Evolutionary conservation across 1,140 invertebrate species (phyloP).

Genomic region (Drosophila repletoides): DNA sequence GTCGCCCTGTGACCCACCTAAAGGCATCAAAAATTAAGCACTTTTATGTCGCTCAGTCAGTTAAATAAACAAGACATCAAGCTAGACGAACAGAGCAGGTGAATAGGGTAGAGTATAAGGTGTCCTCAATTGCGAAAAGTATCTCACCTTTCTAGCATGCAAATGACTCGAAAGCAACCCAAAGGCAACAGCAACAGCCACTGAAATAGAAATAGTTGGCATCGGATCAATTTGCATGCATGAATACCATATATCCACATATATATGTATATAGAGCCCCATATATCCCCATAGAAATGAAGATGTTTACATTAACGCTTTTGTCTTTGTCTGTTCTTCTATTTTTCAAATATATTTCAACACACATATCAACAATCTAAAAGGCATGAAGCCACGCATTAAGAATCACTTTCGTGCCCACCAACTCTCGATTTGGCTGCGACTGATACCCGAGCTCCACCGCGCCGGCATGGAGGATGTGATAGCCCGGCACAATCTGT

Average conservation of each 20-base stretch:
- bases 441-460: conserved; percentile 96
- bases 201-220: conserved; percentile 52
- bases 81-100: conserved; percentile 10
- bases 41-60: conserved; percentile 52
- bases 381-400: conserved; percentile 94
- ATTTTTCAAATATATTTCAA: conserved; percentile 7
- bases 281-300: conserved; percentile 41
- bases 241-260: conserved; percentile 39
- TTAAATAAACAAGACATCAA: conserved; percentile 59
- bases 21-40: conserved; percentile 70
- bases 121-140: conserved; percentile 52
- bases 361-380: conserved; percentile 36
- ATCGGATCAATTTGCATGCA: conserved; percentile 58
- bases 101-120: conserved; percentile 17
- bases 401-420: conserved; percentile 97
- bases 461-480: conserved; percentile 93
- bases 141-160: conserved; percentile 63
- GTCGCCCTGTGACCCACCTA: conserved; percentile 13
- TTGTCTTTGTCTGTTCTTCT: conserved; percentile 17
- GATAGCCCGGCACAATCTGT: conserved; percentile 91
- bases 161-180: conserved; percentile 54
- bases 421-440: conserved; percentile 96
- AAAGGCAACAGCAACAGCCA: conserved; percentile 33
- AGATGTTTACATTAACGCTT: conserved; percentile 49
- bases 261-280: too few relatives aligned